Base-by-base conservation (phyloP, 1,140 invertebrate species). In the Temnothorax curvispinosus region DNA sequence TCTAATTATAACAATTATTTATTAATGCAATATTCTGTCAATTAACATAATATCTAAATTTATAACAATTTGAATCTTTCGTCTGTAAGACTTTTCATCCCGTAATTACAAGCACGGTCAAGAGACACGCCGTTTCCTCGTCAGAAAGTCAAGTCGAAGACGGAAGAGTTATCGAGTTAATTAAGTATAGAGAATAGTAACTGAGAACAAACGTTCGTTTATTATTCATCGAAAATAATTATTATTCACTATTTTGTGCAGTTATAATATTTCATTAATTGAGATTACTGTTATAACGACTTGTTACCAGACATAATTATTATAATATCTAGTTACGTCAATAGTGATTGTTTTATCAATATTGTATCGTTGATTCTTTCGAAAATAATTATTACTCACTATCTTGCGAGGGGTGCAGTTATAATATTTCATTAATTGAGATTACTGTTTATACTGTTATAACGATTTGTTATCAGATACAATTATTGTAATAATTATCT, bases 291-390 rank as follows among this genome's bases (percentile, higher is more conserved):
- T 6, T 65, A 35, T 18, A 67, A 41, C 11, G 8, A 67, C 13
- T 67, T 41, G 13, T 67, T 52, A 38, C 27, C n/a, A 15, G 7
- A 80, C 21, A 52, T 67, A 64, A 65, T 64, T 64, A 47, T 77
- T 44, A 41, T 27, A 13, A 72, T 41, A 56, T 54, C 0, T 27
- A 67, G 18, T 65, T 67, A 38, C 8, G 5, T 64, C 4, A 65
- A 21, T 21, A 18, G n/a, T 21, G 13, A 81, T 54, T 44, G 15
- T 44, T 71, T 44, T 8, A 71, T 71, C 15, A 54, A 18, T 41
- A 5, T 44, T 6, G 18, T 27, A 27, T 56, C 15, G 35, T 56
- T 27, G 3, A 1, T 38, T 44, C 8, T 44, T 38, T 27, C 27
- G 27, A 27, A 27, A 27, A 27, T 27, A 27, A 27, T 27, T 27